Evolutionary conservation across 2,797 vertebrate genomes (phyloP).

Genomic region (Manis crassicaudata): DNA sequence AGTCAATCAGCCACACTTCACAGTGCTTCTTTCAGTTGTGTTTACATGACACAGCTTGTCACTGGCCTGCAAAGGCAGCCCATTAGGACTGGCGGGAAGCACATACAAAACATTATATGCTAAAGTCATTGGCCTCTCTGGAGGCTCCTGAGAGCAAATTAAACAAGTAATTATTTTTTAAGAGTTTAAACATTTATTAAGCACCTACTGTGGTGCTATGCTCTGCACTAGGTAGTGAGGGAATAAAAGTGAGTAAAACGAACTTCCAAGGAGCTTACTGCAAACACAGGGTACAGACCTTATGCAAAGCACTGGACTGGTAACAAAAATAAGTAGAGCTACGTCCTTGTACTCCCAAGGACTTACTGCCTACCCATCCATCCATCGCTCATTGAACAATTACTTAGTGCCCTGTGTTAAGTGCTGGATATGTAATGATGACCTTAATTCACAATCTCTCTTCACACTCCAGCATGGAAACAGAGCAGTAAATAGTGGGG

Average conservation of each 20-base stretch:
- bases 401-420: background rate
- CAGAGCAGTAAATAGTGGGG: background rate
- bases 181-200: constrained; percentile 18
- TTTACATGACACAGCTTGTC: background rate
- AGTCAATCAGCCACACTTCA: background rate
- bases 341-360: background rate
- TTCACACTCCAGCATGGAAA: background rate
- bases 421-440: background rate
- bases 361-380: background rate
- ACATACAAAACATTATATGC: constrained; percentile 6
- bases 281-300: background rate
- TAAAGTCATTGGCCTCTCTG: background rate
- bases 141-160: constrained; percentile 36
- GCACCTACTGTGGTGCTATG: background rate
- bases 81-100: background rate
- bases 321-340: constrained; percentile 10
- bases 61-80: background rate
- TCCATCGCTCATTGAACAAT: background rate
- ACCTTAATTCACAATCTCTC: background rate
- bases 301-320: background rate
- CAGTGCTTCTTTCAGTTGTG: background rate
- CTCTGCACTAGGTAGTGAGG: background rate
- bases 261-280: background rate
- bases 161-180: constrained; percentile 3
- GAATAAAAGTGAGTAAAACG: background rate